Evolutionary conservation across 53 echinoderm and acorn worm genomes (phyloP).

Genomic region (Holothuria leucospilota): DNA sequence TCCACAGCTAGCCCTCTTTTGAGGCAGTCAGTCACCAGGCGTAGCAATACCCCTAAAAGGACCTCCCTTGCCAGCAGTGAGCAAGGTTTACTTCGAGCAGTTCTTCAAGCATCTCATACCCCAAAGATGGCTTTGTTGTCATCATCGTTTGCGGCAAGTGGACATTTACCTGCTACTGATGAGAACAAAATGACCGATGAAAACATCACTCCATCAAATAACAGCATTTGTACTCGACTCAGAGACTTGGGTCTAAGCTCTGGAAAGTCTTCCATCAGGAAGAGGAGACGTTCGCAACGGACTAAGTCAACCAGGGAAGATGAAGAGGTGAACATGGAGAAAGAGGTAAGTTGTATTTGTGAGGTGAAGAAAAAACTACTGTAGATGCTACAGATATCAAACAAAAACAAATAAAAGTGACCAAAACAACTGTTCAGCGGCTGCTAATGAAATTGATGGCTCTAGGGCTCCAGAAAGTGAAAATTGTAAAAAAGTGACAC

Average conservation of each 20-base stretch:
- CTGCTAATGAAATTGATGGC: too few relatives aligned
- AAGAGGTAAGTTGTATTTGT: slow-evolving; percentile 16
- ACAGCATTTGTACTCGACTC: not conserved
- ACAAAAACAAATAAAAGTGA: too few relatives aligned
- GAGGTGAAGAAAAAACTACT: too few relatives aligned
- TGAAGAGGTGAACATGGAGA: not conserved
- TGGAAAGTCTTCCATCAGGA: not conserved
- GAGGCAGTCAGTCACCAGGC: not conserved
- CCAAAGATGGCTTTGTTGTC: not conserved
- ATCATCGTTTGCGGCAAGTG: not conserved
- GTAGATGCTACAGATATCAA: too few relatives aligned
- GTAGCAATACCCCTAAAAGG: not conserved
- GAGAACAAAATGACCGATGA: not conserved
- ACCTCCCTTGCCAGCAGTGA: not conserved
- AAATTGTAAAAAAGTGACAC: too few relatives aligned
- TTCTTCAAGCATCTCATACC: slow-evolving; percentile 60
- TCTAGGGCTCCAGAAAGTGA: too few relatives aligned
- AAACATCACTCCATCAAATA: not conserved
- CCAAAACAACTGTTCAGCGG: too few relatives aligned
- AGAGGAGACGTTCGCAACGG: not conserved
- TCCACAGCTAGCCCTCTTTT: not conserved
- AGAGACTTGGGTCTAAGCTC: slow-evolving; percentile 21
- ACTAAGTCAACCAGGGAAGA: not conserved
- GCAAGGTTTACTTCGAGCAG: slow-evolving; percentile 51
- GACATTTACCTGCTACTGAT: too few relatives aligned